Evolutionary conservation across 2,797 vertebrate species (phyloP).

Genomic region (Sebastiscus albofasciatus): DNA sequence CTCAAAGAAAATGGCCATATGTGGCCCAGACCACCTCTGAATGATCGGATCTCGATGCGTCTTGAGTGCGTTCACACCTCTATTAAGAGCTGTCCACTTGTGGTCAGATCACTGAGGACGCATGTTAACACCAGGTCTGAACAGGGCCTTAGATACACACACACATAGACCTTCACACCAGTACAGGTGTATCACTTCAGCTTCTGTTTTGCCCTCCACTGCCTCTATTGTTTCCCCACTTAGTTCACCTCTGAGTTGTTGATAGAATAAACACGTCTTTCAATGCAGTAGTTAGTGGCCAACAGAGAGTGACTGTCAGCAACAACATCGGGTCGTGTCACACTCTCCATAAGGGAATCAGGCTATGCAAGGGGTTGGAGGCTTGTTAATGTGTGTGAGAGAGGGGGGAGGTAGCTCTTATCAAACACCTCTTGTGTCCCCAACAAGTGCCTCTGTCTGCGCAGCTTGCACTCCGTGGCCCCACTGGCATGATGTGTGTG

Average conservation of each 20-base stretch:
- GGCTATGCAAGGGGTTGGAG: constrained; percentile 41
- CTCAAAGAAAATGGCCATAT: too few relatives aligned
- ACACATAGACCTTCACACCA: neutral
- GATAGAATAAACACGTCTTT: constrained; percentile 18
- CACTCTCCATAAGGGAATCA: constrained; percentile 44
- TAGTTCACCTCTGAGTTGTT: neutral
- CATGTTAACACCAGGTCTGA: too few relatives aligned
- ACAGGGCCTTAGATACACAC: neutral
- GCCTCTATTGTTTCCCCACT: neutral
- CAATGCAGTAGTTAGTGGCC: neutral
- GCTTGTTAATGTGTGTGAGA: neutral
- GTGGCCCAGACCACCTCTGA: too few relatives aligned
- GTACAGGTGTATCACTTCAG: neutral
- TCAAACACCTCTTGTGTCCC: constrained; percentile 76
- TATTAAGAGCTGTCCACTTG: too few relatives aligned
- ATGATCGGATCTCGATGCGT: too few relatives aligned
- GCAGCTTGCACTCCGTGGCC: constrained; percentile 60
- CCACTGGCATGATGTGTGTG: constrained; percentile 40
- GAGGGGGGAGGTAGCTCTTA: constrained; percentile 49
- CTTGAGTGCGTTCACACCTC: too few relatives aligned
- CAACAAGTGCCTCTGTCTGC: constrained; percentile 70
- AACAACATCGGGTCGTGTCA: constrained; percentile 53
- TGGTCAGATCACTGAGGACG: too few relatives aligned
- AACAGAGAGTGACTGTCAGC: constrained; percentile 43
- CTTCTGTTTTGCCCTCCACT: neutral